A percentile compares a stretch with the other conserved stretches of the same genome.
phyloP scores from a whole-genome alignment of 92 coral and sea anemone species.

The Palythoa heliodiscus region DNA sequence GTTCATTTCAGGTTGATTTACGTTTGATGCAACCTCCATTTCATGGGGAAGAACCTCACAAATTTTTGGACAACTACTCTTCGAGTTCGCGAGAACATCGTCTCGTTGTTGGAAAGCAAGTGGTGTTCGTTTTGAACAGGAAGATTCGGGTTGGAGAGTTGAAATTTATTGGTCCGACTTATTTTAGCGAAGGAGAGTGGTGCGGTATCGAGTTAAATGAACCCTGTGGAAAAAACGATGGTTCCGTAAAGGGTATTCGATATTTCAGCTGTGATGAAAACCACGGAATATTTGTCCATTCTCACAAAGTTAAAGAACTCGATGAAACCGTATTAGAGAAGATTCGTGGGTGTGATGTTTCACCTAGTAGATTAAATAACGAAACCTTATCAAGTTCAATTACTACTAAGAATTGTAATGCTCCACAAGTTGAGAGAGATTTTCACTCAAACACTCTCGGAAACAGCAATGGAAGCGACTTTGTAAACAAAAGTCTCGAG shows the following conservation, averaged over 20 bases:
- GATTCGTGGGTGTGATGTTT: not conserved
- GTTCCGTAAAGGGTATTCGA: slow-evolving; percentile 86
- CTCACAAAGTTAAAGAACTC: slow-evolving; percentile 78
- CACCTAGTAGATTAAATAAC: not conserved
- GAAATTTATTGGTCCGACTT: slow-evolving; percentile 81
- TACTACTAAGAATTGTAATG: not conserved
- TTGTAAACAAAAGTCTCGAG: slow-evolving; percentile 17
- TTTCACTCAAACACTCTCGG: not conserved
- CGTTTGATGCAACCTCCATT: not conserved
- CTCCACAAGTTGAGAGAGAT: not conserved
- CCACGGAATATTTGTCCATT: slow-evolving; percentile 95
- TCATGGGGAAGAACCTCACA: not conserved
- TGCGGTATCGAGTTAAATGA: slow-evolving; percentile 87
- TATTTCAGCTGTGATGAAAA: slow-evolving; percentile 82
- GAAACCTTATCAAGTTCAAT: not conserved
- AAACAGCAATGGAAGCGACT: slow-evolving; percentile 21
- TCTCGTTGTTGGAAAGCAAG: slow-evolving; percentile 74
- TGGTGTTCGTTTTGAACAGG: slow-evolving; percentile 84
- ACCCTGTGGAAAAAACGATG: slow-evolving; percentile 96
- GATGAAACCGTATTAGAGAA: slow-evolving; percentile 35
- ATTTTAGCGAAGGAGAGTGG: slow-evolving; percentile 94
- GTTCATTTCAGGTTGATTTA: slow-evolving; percentile 32
- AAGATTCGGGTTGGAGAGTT: slow-evolving; percentile 74
- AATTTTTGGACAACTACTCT: not conserved
- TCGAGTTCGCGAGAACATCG: slow-evolving; percentile 39